phyloP scores from a whole-genome alignment of 2,113 vertebrate species.

The Mormyrus lacerda region DNA sequence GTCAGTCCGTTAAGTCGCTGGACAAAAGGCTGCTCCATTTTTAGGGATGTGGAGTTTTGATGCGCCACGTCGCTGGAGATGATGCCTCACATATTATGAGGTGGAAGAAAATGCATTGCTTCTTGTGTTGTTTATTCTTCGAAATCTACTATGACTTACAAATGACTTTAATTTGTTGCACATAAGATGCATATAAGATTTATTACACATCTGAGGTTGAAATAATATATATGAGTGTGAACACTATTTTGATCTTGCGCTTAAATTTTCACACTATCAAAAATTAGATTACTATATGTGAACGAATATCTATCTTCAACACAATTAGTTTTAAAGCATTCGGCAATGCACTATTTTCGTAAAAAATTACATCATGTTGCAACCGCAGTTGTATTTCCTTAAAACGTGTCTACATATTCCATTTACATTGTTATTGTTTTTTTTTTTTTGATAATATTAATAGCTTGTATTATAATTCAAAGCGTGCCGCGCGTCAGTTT shows the following conservation, averaged over 20 bases:
- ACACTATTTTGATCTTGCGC: background rate
- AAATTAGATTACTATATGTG: background rate
- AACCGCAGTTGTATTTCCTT: background rate
- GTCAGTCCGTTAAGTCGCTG: background rate
- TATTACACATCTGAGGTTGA: background rate
- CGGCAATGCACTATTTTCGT: background rate
- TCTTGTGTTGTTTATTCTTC: background rate
- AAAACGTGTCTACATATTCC: background rate
- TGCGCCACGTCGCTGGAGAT: background rate
- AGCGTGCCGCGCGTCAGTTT: background rate
- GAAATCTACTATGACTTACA: background rate
- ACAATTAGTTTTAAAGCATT: background rate
- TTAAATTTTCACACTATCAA: background rate
- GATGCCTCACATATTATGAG: background rate
- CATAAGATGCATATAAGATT: background rate
- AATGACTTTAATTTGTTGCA: background rate
- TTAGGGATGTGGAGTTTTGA: background rate
- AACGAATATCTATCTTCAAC: background rate
- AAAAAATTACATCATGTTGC: background rate
- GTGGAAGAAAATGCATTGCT: background rate
- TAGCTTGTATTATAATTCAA: background rate
- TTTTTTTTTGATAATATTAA: background rate
- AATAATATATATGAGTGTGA: background rate
- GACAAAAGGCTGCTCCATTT: background rate
- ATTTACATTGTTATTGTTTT: background rate